Conservation (phyloP, 2,797 vertebrate genomes). For the Psittacula echo region DNA sequence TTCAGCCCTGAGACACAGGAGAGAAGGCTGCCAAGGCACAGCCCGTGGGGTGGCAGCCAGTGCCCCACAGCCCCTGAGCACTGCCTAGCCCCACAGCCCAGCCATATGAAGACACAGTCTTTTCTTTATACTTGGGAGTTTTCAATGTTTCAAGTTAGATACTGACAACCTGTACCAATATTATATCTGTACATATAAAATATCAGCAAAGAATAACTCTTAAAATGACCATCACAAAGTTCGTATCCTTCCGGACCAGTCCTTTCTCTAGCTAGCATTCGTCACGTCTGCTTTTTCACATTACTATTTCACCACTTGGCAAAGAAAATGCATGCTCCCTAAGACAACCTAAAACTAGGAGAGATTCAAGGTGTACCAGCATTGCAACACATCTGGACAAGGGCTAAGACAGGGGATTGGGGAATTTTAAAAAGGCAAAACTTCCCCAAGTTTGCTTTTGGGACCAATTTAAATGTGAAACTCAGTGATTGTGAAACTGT, state of each 20-base stretch:
- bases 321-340: background rate
- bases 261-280: background rate
- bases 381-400: background rate
- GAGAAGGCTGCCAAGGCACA: background rate
- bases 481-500: background rate
- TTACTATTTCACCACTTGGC: background rate
- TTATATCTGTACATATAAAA: background rate
- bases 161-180: background rate
- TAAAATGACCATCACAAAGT: background rate
- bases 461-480: background rate
- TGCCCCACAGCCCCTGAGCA: background rate
- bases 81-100: background rate
- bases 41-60: rapidly evolving
- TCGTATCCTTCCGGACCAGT: background rate
- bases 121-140: background rate
- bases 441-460: background rate
- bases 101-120: background rate
- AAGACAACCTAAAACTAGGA: background rate
- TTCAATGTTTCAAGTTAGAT: background rate
- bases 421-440: background rate
- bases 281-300: background rate
- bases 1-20: background rate
- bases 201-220: background rate
- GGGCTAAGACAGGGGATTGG: background rate
- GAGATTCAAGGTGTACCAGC: background rate